phyloP scores from a whole-genome alignment of 2,797 vertebrate species.

The Phataginus tricuspis region DNA sequence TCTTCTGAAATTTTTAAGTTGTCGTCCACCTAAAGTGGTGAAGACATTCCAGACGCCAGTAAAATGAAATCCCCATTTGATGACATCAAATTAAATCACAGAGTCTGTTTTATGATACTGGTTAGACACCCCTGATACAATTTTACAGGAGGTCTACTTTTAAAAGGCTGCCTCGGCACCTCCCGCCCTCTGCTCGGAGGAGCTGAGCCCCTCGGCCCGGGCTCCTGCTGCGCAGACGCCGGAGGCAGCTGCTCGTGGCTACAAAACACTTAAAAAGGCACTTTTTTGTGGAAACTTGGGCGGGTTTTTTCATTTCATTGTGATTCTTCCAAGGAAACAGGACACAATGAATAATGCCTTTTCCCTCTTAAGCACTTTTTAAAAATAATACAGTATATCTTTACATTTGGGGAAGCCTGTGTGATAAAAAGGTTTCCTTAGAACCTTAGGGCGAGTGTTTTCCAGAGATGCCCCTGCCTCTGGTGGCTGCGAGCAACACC shows the following conservation, averaged over 20 bases:
- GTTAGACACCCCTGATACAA: background rate
- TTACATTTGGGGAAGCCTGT: conserved; percentile 19
- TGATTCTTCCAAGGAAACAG: conserved; percentile 34
- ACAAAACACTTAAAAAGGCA: background rate
- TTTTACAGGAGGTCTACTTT: background rate
- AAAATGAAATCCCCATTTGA: background rate
- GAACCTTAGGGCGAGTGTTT: background rate
- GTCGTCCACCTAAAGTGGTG: background rate
- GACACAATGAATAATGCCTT: background rate
- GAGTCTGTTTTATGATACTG: background rate
- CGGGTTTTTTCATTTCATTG: background rate
- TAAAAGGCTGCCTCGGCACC: background rate
- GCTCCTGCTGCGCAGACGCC: fast-evolving
- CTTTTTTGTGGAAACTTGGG: background rate
- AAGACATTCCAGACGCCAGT: background rate
- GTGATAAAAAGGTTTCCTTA: background rate
- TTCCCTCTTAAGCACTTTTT: conserved; percentile 50
- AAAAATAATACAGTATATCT: conserved; percentile 56
- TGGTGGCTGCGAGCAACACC: background rate
- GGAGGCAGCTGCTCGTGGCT: background rate
- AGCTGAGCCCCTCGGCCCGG: background rate
- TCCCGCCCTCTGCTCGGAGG: background rate
- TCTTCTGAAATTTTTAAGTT: background rate
- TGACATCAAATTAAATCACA: background rate
- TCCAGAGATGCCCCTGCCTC: background rate